A percentile compares a stretch with the other conserved stretches of the same genome.
phyloP scores from a whole-genome alignment of 2,113 vertebrate species.

The Pachycephala philippinensis region DNA sequence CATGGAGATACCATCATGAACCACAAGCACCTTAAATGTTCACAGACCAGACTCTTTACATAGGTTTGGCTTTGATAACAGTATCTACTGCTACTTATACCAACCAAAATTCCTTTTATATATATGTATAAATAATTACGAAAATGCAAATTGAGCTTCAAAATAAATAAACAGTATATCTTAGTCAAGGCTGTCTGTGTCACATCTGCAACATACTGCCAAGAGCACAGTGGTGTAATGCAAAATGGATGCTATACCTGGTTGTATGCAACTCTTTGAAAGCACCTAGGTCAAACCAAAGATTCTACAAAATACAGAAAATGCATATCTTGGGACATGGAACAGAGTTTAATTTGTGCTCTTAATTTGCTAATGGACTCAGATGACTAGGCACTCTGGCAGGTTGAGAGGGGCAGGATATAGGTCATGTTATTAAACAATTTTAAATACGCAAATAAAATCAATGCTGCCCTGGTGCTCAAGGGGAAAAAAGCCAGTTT shows the following conservation, averaged over 20 bases:
- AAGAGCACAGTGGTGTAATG: neutral
- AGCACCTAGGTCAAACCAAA: neutral
- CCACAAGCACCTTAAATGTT: neutral
- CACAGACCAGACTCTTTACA: neutral
- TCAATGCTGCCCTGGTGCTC: neutral
- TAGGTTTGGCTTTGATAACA: neutral
- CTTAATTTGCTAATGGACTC: neutral
- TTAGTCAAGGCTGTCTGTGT: neutral
- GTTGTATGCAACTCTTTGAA: neutral
- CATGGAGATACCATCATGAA: neutral
- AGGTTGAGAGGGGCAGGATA: neutral
- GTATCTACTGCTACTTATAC: neutral
- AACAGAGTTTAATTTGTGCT: neutral
- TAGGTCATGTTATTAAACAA: neutral
- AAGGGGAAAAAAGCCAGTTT: neutral
- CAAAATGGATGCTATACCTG: neutral
- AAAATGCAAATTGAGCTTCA: neutral
- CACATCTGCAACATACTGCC: neutral
- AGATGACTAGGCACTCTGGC: neutral
- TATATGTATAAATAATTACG: neutral
- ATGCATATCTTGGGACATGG: fast-evolving
- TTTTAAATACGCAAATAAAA: neutral
- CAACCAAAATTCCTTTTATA: neutral
- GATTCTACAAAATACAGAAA: neutral
- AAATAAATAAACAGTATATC: neutral